Percentiles rank a stretch among this genome's conserved stretches.
These are phyloP conservation scores for Heterodera carotae DNA, from an alignment of 1,140 invertebrate genomes.

Conservation along the genomic window DNA sequence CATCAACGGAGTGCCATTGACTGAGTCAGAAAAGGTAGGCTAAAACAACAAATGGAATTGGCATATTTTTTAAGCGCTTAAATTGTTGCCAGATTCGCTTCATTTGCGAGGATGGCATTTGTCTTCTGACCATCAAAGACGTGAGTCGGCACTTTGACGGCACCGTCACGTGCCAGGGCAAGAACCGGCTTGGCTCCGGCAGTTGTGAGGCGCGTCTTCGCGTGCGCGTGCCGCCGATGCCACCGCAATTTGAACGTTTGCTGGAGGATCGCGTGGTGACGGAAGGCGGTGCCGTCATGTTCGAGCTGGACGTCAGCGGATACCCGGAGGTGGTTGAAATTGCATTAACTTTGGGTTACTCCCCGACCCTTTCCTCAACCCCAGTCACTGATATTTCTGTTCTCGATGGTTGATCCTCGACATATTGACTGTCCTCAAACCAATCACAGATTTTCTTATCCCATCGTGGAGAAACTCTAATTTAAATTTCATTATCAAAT, in stretches of 20 bases:
- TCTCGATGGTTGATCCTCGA: no score
- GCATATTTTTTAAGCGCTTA: no score
- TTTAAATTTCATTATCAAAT: no score
- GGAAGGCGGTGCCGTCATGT: slow-evolving; percentile 56
- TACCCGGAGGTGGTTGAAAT: slow-evolving; percentile 66
- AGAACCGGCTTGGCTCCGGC: slow-evolving; percentile 56
- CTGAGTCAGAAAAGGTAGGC: slow-evolving; percentile 54
- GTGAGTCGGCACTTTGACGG: slow-evolving; percentile 64
- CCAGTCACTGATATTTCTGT: no score
- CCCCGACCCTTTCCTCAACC: no score
- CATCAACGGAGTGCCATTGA: slow-evolving; percentile 68
- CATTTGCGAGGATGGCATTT: slow-evolving; percentile 64
- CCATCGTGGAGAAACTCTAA: no score
- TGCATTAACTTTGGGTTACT: no score
- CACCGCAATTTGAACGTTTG: slow-evolving; percentile 59
- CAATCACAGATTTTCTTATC: no score
- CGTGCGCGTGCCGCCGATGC: slow-evolving; percentile 56
- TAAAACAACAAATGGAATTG: neutral
- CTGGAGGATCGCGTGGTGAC: slow-evolving; percentile 59
- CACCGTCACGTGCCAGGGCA: slow-evolving; percentile 63
- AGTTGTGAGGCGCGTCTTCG: slow-evolving; percentile 59
- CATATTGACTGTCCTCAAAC: no score
- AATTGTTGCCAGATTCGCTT: slow-evolving; percentile 40
- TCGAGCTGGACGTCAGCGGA: slow-evolving; percentile 65
- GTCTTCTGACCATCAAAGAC: slow-evolving; percentile 64